Evolutionary conservation across 1,140 invertebrate species (phyloP).

Genomic region (Diploscapter pachys): DNA sequence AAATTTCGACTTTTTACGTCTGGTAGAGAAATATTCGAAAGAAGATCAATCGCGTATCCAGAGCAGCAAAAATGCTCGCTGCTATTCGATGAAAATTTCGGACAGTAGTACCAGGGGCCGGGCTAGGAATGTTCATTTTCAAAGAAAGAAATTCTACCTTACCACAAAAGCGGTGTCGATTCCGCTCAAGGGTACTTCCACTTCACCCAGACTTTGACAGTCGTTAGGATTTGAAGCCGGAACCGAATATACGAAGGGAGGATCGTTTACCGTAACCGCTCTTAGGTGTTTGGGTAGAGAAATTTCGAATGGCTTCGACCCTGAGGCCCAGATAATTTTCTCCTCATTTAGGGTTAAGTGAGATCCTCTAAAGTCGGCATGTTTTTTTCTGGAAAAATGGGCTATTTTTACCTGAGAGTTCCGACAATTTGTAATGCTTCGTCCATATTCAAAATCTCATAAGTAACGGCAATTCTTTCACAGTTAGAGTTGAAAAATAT

Average conservation of each 20-base stretch:
- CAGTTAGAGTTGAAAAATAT: slow-evolving; percentile 51
- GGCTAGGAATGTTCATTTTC: not conserved
- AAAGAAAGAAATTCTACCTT: not conserved
- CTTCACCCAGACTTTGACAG: slow-evolving; percentile 36
- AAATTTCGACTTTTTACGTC: slow-evolving; percentile 16
- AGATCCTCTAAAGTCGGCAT: slow-evolving; percentile 8
- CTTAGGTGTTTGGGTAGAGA: slow-evolving; percentile 51
- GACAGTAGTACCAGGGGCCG: slow-evolving; percentile 51
- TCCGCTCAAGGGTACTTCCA: slow-evolving; percentile 36
- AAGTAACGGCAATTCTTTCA: slow-evolving; percentile 45
- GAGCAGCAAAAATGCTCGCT: slow-evolving; percentile 47
- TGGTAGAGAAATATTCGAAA: slow-evolving; percentile 42
- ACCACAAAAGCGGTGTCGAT: slow-evolving; percentile 33
- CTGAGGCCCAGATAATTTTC: slow-evolving; percentile 47
- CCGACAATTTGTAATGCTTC: slow-evolving; percentile 43
- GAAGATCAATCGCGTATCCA: slow-evolving; percentile 50
- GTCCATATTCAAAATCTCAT: slow-evolving; percentile 49
- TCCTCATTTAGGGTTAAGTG: slow-evolving; percentile 42
- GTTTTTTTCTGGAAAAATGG: slow-evolving; percentile 27
- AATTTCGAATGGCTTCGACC: slow-evolving; percentile 47
- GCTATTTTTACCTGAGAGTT: slow-evolving; percentile 35
- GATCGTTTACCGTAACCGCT: slow-evolving; percentile 43
- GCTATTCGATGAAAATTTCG: slow-evolving; percentile 7
- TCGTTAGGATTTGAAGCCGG: slow-evolving; percentile 20
- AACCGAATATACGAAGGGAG: slow-evolving; percentile 52